These are phyloP conservation scores for Diceros bicornis DNA, from an alignment of 2,797 vertebrate genomes.

Conservation along the genomic window DNA sequence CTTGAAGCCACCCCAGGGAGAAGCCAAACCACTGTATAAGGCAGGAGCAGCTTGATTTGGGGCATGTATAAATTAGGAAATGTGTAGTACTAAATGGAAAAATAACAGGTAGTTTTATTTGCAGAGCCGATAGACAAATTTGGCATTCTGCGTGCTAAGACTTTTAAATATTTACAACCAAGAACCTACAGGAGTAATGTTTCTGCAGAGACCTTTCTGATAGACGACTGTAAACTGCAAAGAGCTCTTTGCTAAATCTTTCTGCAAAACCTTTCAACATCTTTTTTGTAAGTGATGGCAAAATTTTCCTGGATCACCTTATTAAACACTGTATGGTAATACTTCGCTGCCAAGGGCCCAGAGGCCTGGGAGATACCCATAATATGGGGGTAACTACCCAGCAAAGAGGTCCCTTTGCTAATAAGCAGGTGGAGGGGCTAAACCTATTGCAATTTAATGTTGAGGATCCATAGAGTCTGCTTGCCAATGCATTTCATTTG, in stretches of 20 bases:
- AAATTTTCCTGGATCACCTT: background rate
- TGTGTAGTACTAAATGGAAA: background rate
- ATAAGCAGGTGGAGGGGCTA: background rate
- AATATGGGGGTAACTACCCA: background rate
- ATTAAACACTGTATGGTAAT: background rate
- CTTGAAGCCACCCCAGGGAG: background rate
- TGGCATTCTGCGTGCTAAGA: constrained; percentile 19
- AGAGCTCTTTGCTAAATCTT: background rate
- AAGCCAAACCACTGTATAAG: constrained; percentile 46
- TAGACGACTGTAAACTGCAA: background rate
- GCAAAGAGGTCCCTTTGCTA: background rate
- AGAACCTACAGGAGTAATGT: background rate
- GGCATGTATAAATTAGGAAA: constrained; percentile 78
- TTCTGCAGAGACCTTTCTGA: background rate
- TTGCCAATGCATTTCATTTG: background rate
- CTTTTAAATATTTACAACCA: constrained; percentile 73
- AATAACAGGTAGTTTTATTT: constrained; percentile 64
- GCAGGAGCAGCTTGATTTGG: constrained; percentile 43
- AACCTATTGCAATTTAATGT: background rate
- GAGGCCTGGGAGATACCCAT: background rate
- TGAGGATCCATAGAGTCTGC: background rate
- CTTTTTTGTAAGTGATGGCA: constrained; percentile 5
- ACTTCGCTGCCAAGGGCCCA: background rate
- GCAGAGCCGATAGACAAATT: constrained; percentile 55
- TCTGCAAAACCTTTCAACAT: background rate